Conservation (phyloP, 2,888 invertebrate genomes). For the Drosophila anomalata region DNA sequence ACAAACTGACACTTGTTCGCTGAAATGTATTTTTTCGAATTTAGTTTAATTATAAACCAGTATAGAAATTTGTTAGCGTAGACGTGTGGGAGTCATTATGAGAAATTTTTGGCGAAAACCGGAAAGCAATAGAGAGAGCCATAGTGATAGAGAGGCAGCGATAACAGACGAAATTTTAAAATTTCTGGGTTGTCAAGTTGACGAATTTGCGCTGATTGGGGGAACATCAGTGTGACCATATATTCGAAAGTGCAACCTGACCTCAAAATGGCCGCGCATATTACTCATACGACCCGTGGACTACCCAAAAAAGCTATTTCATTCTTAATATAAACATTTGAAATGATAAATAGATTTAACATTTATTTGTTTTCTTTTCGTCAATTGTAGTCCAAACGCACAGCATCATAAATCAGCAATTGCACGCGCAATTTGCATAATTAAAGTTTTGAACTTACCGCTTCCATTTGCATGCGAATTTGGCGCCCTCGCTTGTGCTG, state of each 20-base stretch:
- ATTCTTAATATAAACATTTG: neutral
- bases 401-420: slow-evolving; percentile 49
- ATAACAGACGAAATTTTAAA: neutral
- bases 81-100: slow-evolving; percentile 50
- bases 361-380: neutral
- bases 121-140: neutral
- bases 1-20: slow-evolving; percentile 39
- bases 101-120: slow-evolving; percentile 31
- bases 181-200: slow-evolving; percentile 41
- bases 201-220: neutral
- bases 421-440: slow-evolving; percentile 68
- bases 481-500: slow-evolving; percentile 40
- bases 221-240: neutral
- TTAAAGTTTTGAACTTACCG: slow-evolving; percentile 64
- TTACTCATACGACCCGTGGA: neutral
- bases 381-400: neutral
- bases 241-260: neutral
- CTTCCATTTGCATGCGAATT: slow-evolving; percentile 57
- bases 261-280: neutral
- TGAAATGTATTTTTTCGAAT: slow-evolving; percentile 21
- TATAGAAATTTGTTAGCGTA: slow-evolving; percentile 20
- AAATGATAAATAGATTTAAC: neutral
- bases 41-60: slow-evolving; percentile 53
- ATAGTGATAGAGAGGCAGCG: neutral
- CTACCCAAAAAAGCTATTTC: neutral